phyloP scores from a whole-genome alignment of 2,113 vertebrate species.

The Solea solea region DNA sequence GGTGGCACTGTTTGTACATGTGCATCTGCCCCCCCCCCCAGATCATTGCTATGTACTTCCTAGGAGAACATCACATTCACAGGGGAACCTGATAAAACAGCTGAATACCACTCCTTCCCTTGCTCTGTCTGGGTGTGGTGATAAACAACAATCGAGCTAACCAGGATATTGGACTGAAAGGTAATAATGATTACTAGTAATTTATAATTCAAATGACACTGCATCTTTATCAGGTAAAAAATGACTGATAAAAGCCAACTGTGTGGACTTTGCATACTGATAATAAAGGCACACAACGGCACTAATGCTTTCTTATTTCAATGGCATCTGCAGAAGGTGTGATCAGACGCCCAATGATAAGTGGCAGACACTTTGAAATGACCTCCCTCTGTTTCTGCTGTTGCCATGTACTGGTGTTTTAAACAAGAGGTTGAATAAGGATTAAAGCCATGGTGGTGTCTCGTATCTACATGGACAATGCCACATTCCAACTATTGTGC shows the following conservation, averaged over 20 bases:
- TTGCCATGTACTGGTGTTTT: conserved; percentile 22
- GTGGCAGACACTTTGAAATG: background rate
- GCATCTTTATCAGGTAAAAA: conserved; percentile 12
- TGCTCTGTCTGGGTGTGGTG: conserved; percentile 22
- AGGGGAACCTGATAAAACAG: conserved; percentile 12
- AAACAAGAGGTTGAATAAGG: conserved; percentile 18
- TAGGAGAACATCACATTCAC: background rate
- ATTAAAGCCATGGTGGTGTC: conserved; percentile 2
- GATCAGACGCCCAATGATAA: background rate
- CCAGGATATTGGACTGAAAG: conserved; percentile 13
- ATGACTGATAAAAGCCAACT: conserved; percentile 29
- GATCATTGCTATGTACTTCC: background rate
- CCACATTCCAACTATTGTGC: conserved; percentile 58
- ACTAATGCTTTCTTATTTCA: conserved; percentile 2
- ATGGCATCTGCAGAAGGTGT: conserved; percentile 5
- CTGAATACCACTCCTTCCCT: background rate
- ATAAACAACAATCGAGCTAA: conserved; percentile 28
- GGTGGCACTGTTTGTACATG: background rate
- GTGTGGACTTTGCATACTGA: conserved; percentile 40
- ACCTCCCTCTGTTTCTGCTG: background rate
- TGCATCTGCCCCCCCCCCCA: conserved; percentile 1
- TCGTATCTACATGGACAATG: conserved; percentile 34
- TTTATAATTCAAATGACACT: background rate
- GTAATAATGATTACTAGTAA: background rate
- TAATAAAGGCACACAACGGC: conserved; percentile 15